These are phyloP conservation scores for Zonitis immaculata DNA, from an alignment of 2,888 invertebrate species.

Conservation along the genomic window DNA sequence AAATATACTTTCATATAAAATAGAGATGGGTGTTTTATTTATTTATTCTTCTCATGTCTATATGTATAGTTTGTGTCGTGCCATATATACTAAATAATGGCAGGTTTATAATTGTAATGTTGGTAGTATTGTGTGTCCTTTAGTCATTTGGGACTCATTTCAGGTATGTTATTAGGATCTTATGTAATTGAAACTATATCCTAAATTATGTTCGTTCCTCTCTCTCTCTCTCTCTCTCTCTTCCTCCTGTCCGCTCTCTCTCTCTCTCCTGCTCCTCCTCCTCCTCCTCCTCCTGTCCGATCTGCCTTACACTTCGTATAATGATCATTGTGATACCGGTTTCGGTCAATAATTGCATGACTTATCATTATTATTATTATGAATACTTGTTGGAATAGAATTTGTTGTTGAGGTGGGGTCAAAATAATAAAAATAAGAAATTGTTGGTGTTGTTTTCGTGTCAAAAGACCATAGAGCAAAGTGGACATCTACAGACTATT, in stretches of 20 bases:
- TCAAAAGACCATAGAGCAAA: slow-evolving; percentile 19
- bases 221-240: no score
- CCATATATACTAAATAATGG: slow-evolving; percentile 22
- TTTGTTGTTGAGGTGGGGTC: no score
- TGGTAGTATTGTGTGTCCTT: slow-evolving; percentile 27
- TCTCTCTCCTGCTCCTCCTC: no score
- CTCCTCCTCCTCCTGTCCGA: no score
- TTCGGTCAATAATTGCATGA: no score
- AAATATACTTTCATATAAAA: no score
- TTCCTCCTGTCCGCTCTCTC: no score
- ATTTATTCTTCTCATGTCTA: slow-evolving; percentile 28
- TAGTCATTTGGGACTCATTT: slow-evolving; percentile 33
- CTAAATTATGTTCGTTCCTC: slow-evolving; percentile 23
- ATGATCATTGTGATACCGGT: no score
- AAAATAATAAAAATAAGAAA: not conserved
- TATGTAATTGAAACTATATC: slow-evolving; percentile 36
- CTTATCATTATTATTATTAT: no score
- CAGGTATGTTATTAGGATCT: slow-evolving; percentile 36
- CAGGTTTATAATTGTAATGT: slow-evolving; percentile 13
- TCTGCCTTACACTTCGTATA: no score
- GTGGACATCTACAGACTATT: slow-evolving; percentile 26
- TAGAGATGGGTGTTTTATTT: slow-evolving; percentile 30
- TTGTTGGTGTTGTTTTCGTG: slow-evolving; percentile 18
- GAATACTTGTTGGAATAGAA: no score
- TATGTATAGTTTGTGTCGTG: slow-evolving; percentile 19